These are phyloP conservation scores for Alentia gelatinosa DNA, from an alignment of 2,888 invertebrate species.

Conservation along the genomic window DNA sequence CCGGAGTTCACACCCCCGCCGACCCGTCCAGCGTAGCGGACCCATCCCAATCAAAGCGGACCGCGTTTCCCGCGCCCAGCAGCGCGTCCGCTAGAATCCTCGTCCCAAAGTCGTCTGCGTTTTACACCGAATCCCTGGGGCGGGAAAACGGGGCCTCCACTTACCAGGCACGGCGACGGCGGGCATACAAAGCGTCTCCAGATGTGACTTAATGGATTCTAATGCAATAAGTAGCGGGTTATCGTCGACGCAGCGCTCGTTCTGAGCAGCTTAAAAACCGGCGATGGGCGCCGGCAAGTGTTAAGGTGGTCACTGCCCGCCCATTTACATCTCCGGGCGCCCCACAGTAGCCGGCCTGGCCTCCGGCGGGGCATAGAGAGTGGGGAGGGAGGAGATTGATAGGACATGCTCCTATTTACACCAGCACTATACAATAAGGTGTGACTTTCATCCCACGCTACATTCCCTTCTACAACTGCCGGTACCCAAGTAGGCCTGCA, in stretches of 20 bases:
- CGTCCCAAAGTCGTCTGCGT: neutral
- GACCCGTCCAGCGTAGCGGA: neutral
- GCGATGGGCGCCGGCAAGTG: neutral
- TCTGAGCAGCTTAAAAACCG: constrained; percentile 26
- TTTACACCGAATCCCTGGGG: neutral
- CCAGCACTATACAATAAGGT: neutral
- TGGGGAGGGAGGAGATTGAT: neutral
- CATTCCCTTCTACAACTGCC: neutral
- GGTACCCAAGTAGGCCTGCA: too few species aligned
- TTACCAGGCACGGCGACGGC: neutral
- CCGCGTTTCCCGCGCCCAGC: neutral
- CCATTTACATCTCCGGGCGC: constrained; percentile 9
- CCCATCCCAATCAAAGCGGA: neutral
- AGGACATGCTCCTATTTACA: constrained; percentile 4
- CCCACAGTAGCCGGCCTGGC: neutral
- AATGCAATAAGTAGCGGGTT: constrained; percentile 47
- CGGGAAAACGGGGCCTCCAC: constrained; percentile 41
- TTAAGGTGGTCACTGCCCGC: neutral
- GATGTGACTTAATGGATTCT: constrained; percentile 30
- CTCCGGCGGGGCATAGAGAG: neutral
- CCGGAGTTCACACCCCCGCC: neutral
- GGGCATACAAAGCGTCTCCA: constrained; percentile 28
- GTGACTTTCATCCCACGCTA: neutral
- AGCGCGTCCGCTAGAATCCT: neutral
- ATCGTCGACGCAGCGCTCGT: neutral